phyloP scores from a whole-genome alignment of 2,113 vertebrate species.

The Microcebus lehilahytsara region DNA sequence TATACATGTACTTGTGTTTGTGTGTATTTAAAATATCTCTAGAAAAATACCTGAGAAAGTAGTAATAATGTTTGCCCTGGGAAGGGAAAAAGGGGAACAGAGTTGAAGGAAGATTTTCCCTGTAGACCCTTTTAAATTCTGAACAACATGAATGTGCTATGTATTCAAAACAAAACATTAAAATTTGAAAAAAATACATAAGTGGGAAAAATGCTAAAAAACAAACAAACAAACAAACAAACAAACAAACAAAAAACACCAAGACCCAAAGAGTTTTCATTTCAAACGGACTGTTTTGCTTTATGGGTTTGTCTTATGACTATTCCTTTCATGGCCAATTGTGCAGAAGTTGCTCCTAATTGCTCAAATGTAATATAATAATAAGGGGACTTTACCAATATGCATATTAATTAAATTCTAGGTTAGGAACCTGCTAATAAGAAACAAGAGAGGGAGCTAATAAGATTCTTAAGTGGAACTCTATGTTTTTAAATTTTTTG shows the following conservation, averaged over 20 bases:
- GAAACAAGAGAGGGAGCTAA: neutral
- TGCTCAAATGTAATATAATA: neutral
- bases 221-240: too few relatives aligned
- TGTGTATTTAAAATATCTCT: neutral
- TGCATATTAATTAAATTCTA: neutral
- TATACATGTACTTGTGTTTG: neutral
- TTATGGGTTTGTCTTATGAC: neutral
- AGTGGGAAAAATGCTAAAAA: neutral
- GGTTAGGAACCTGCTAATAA: neutral
- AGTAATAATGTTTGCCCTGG: neutral
- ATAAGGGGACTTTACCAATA: neutral
- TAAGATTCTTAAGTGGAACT: neutral
- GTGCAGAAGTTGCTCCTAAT: neutral
- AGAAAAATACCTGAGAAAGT: neutral
- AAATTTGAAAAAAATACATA: conserved; percentile 1
- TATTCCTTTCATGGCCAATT: neutral
- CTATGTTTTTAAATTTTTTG: neutral
- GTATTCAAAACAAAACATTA: neutral
- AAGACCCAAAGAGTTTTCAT: neutral
- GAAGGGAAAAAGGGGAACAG: neutral
- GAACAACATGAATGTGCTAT: neutral
- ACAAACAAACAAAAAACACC: too few relatives aligned
- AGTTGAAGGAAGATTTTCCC: neutral
- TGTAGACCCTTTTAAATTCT: neutral
- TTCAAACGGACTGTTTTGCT: neutral